Conservation (phyloP, 35 echinoderm and acorn worm genomes). For the Ophiothrix spiculata region DNA sequence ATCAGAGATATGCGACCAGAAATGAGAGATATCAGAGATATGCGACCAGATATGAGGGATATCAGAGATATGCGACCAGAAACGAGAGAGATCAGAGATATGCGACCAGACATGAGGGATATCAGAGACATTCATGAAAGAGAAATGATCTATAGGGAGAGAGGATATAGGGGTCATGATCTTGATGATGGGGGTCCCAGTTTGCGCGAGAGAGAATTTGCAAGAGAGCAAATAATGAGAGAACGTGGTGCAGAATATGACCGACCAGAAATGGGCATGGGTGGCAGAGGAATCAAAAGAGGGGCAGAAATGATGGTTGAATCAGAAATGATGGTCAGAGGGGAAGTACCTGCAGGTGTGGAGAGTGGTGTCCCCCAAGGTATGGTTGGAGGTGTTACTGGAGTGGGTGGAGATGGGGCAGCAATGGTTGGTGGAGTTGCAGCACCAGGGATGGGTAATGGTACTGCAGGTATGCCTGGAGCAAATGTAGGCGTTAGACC, state of each 20-base stretch:
- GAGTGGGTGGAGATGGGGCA: background rate
- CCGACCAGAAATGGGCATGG: background rate
- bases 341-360: background rate
- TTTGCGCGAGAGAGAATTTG: too few species aligned
- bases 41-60: background rate
- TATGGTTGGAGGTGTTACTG: background rate
- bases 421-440: background rate
- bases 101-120: background rate
- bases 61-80: background rate
- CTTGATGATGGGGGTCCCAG: too few species aligned
- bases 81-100: background rate
- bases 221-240: too few species aligned
- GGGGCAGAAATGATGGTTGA: background rate
- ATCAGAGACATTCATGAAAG: background rate
- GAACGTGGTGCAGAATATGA: background rate
- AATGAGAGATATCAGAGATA: too few species aligned
- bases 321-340: background rate
- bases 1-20: too few species aligned
- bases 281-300: too few species aligned
- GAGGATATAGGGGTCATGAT: too few species aligned
- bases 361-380: background rate
- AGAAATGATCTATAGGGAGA: too few species aligned
- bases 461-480: background rate
- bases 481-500: background rate
- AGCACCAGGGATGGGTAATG: background rate